Conservation (phyloP, 2,113 vertebrate genomes). For the Seriola rivoliana region DNA sequence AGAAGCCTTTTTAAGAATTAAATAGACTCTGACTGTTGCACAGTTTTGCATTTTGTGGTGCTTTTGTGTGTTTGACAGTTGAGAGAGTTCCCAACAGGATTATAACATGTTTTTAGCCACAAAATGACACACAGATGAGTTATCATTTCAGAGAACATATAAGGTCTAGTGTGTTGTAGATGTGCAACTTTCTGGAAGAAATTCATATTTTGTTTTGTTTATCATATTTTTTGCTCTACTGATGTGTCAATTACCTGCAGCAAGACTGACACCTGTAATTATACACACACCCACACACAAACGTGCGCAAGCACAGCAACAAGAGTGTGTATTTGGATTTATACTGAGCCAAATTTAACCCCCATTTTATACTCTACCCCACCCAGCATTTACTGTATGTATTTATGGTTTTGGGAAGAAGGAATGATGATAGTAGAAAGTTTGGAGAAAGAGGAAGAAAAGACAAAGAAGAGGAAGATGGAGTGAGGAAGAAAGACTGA, state of each 20-base stretch:
- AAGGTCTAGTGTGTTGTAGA: too few species aligned
- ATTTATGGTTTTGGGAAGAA: not conserved
- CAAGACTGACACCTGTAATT: slow-evolving; percentile 31
- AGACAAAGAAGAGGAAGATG: not conserved
- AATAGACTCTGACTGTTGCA: not conserved
- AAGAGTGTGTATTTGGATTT: not conserved
- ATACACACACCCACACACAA: slow-evolving; percentile 9
- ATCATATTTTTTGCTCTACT: slow-evolving; percentile 6
- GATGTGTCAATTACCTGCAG: slow-evolving; percentile 26
- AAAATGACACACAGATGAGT: not conserved
- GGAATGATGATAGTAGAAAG: not conserved
- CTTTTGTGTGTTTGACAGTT: not conserved
- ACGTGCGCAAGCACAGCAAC: not conserved
- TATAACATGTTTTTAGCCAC: not conserved
- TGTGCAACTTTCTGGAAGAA: not conserved
- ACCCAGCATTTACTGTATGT: slow-evolving; percentile 33
- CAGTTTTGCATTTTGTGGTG: not conserved
- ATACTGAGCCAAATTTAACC: slow-evolving; percentile 18
- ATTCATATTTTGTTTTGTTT: not conserved
- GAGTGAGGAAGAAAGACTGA: not conserved
- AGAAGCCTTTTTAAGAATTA: not conserved
- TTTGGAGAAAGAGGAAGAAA: not conserved
- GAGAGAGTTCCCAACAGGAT: not conserved
- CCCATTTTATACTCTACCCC: not conserved
- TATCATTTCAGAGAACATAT: not conserved